phyloP scores from a whole-genome alignment of 2,797 vertebrate genomes.

The Lepus oiostolus region DNA sequence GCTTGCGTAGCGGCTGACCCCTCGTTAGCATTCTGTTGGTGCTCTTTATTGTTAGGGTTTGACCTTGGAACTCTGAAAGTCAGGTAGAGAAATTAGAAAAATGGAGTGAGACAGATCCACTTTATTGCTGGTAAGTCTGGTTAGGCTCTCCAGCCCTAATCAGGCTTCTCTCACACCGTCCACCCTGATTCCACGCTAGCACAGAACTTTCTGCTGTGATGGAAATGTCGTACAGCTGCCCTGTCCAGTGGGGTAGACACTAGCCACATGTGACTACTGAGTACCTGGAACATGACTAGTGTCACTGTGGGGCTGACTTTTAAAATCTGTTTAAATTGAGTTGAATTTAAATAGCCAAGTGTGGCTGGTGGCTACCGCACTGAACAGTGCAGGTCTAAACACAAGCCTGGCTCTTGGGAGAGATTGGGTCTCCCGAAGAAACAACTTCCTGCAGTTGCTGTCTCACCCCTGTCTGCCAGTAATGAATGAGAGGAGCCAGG shows the following conservation, averaged over 20 bases:
- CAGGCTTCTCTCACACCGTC: neutral
- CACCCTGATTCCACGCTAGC: neutral
- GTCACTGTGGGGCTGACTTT: constrained; percentile 26
- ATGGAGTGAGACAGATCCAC: neutral
- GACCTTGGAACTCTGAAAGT: constrained; percentile 45
- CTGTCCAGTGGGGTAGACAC: neutral
- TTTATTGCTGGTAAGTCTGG: neutral
- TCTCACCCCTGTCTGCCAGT: constrained; percentile 15
- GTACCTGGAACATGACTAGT: constrained; percentile 35
- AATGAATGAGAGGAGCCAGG: constrained; percentile 37
- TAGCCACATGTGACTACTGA: neutral
- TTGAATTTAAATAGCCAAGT: constrained; percentile 4
- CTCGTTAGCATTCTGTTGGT: neutral
- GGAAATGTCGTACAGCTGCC: neutral
- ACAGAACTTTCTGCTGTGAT: neutral
- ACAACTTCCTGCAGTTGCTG: constrained; percentile 10
- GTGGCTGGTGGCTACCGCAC: neutral
- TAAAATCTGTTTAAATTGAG: constrained; percentile 42
- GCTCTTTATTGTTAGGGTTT: constrained; percentile 22
- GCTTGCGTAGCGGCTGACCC: neutral
- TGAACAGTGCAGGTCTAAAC: neutral
- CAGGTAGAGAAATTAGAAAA: constrained; percentile 42
- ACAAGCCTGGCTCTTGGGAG: neutral
- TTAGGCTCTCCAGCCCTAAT: constrained; percentile 27
- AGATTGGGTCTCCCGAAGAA: constrained; percentile 7